Evolutionary conservation across 2,797 vertebrate genomes (phyloP), one percentile per base, ranked within the genome.

Genomic region (Hylomyscus alleni): DNA sequence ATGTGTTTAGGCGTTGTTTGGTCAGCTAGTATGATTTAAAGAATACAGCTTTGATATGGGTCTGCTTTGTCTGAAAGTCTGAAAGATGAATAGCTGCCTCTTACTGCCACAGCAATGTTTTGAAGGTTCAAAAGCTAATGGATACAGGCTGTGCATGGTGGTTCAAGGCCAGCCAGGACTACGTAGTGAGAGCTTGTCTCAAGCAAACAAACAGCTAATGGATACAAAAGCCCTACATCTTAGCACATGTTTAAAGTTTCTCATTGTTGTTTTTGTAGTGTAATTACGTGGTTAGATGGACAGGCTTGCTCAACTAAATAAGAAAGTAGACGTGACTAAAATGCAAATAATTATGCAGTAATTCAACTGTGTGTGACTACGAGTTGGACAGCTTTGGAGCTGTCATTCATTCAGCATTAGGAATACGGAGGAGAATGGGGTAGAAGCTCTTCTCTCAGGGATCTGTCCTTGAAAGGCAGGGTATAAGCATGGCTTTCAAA

Each of bases 281-380:
- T 65, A 87, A 90, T 96, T 94, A 82, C n/a, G 73, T 77, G 75
- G 72, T 92, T 91, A 96, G 58, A 78, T 76, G 69, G 31, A 24
- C 29, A 65, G 14, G 11, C 62, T 65, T 96, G 67, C 76, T 50
- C 34, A 81, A 94, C n/a, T 78, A 95, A 80, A 73, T 80, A 72
- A 40, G 34, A 95, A 94, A 95, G 22, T 26, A 54, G 88, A 7
- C 3, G 31, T 82, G 91, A 65, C 75, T 47, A 89, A 91, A 77
- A 77, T 69, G 40, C 72, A 93, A 91, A 95, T 83, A 52, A 54
- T 56, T 83, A 93, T 56, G 44, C 72, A 80, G 17, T 50, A 60
- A 87, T 40, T 56, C 31, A 91, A 26, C 29, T 50, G 8, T 62
- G 56, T 89, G 91, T 90, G 80, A 58, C 37, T 65, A 37, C 29